Conservation (phyloP, 1,140 invertebrate genomes). For the Mya arenaria region DNA sequence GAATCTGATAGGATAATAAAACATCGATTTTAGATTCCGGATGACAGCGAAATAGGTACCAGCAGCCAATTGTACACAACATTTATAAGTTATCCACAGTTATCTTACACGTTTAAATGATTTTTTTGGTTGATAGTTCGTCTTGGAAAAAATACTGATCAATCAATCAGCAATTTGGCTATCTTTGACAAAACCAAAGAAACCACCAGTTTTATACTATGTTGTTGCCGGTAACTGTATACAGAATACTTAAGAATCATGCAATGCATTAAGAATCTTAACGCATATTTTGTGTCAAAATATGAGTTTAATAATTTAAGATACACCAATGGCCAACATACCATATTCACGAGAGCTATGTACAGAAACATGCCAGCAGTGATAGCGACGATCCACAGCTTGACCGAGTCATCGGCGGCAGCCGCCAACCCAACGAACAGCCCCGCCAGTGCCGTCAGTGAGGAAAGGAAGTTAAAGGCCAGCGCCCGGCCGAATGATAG, state of each 20-base stretch:
- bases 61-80: too few relatives aligned
- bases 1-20: not conserved
- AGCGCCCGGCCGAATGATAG: slow-evolving; percentile 85
- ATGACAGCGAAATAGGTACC: too few relatives aligned
- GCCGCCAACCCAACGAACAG: slow-evolving; percentile 83
- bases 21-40: too few relatives aligned
- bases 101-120: too few relatives aligned
- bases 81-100: too few relatives aligned
- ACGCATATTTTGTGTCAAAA: not conserved
- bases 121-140: too few relatives aligned
- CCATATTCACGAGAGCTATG: slow-evolving; percentile 85
- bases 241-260: not conserved
- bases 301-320: not conserved
- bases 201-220: too few relatives aligned
- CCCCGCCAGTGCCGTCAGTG: slow-evolving; percentile 86
- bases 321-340: slow-evolving; percentile 69
- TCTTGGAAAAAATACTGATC: not conserved
- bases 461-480: slow-evolving; percentile 86
- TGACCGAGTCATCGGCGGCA: slow-evolving; percentile 69
- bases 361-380: slow-evolving; percentile 86
- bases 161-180: not conserved
- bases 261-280: not conserved
- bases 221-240: too few relatives aligned
- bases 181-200: not conserved
- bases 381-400: slow-evolving; percentile 84